Conservation (phyloP, 2,113 vertebrate species). For the Callaeas wilsoni region DNA sequence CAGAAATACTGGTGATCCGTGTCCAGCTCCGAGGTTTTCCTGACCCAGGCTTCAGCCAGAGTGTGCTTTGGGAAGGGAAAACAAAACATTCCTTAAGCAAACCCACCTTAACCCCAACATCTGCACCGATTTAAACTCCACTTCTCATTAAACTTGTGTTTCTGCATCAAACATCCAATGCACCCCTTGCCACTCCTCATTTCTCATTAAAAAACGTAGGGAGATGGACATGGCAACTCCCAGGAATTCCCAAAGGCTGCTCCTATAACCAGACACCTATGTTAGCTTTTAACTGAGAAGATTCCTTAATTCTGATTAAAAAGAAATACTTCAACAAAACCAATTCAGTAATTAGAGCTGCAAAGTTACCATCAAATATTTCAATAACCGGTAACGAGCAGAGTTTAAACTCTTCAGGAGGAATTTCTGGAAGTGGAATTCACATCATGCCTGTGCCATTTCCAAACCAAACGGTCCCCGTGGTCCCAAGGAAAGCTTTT, state of each 20-base stretch:
- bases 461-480: neutral
- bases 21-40: constrained; percentile 93
- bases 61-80: constrained; percentile 80
- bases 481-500: neutral
- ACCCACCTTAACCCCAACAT: neutral
- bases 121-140: neutral
- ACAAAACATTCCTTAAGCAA: neutral
- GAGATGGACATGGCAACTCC: neutral
- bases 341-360: neutral
- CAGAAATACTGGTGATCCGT: constrained; percentile 93
- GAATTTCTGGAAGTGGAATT: neutral
- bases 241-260: neutral
- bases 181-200: neutral
- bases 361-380: neutral
- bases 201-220: neutral
- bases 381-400: neutral
- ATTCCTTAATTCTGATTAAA: neutral
- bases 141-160: neutral
- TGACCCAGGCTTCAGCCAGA: constrained; percentile 93
- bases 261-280: rapidly evolving
- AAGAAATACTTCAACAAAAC: neutral
- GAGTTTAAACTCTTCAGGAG: neutral
- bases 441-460: rapidly evolving
- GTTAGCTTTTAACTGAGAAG: neutral
- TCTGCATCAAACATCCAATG: neutral